Evolutionary conservation across 2,888 invertebrate species (phyloP).

Genomic region (Cryptophagus acutangulus): DNA sequence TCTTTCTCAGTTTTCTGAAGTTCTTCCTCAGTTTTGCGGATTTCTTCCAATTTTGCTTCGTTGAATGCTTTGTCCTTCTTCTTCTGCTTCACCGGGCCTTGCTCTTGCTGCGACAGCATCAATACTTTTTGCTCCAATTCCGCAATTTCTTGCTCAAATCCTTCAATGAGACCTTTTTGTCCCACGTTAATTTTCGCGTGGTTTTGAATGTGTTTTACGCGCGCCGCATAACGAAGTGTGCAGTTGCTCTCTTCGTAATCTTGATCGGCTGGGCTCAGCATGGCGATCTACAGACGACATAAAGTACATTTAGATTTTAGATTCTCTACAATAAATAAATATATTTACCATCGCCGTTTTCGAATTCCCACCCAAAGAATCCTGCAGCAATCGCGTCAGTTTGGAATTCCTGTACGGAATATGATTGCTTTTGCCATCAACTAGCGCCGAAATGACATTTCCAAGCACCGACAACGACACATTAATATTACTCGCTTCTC

Average conservation of each 20-base stretch:
- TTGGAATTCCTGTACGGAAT: conserved; percentile 99
- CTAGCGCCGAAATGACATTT: conserved; percentile 96
- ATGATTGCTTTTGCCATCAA: conserved; percentile 95
- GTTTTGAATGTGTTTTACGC: conserved; percentile 97
- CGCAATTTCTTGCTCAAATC: conserved; percentile 96
- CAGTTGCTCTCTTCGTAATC: conserved; percentile 98
- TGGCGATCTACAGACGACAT: conserved; percentile 80
- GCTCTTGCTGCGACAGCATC: conserved; percentile 36
- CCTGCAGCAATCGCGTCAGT: conserved; percentile 88
- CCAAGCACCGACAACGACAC: conserved; percentile 94
- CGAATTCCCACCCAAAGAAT: conserved; percentile 94
- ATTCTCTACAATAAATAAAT: conserved; percentile 8
- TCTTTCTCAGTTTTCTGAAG: conserved; percentile 53
- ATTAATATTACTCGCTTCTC: conserved; percentile 98
- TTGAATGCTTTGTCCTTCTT: conserved; percentile 30
- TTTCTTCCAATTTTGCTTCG: conserved; percentile 35
- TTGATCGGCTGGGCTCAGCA: conserved; percentile 91
- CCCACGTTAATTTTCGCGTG: conserved; percentile 95
- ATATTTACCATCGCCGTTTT: conserved; percentile 82
- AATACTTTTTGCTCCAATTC: conserved; percentile 59
- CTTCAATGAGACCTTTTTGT: conserved; percentile 89
- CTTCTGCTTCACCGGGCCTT: conserved; percentile 31
- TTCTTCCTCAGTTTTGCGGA: conserved; percentile 40
- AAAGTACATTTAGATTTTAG: background rate
- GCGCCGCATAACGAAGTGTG: conserved; percentile 92